These are phyloP conservation scores for Gopherus flavomarginatus DNA, from an alignment of 2,113 vertebrate species.

Conservation along the genomic window DNA sequence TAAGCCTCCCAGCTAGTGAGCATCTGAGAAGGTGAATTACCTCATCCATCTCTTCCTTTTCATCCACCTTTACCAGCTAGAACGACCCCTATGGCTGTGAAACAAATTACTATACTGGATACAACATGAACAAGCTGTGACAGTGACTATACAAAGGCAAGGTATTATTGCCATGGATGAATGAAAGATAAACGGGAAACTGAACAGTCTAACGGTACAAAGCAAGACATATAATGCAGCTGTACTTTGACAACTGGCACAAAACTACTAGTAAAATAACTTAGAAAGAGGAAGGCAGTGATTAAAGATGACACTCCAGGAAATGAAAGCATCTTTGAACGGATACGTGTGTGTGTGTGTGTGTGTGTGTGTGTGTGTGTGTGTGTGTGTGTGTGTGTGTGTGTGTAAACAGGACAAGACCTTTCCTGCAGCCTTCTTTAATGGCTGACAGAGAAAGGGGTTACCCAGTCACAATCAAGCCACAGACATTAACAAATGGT, in stretches of 20 bases:
- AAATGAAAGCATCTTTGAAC: background rate
- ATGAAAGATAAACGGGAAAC: conserved; percentile 40
- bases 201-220: background rate
- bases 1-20: conserved; percentile 27
- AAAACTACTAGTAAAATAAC: conserved; percentile 13
- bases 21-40: conserved; percentile 26
- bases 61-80: conserved; percentile 1
- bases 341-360: background rate
- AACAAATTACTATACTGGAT: conserved; percentile 7
- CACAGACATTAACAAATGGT: background rate
- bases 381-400: background rate
- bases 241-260: conserved; percentile 7
- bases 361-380: background rate
- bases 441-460: background rate
- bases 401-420: background rate
- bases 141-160: conserved; percentile 24
- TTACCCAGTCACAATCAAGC: background rate
- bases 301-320: background rate
- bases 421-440: background rate
- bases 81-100: conserved; percentile 32
- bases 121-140: conserved; percentile 47
- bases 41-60: conserved; percentile 1
- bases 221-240: background rate
- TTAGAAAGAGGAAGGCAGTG: background rate
- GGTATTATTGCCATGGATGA: conserved; percentile 9